phyloP scores from a whole-genome alignment of 2,888 invertebrate genomes.

The Torymus aiolomorphi region DNA sequence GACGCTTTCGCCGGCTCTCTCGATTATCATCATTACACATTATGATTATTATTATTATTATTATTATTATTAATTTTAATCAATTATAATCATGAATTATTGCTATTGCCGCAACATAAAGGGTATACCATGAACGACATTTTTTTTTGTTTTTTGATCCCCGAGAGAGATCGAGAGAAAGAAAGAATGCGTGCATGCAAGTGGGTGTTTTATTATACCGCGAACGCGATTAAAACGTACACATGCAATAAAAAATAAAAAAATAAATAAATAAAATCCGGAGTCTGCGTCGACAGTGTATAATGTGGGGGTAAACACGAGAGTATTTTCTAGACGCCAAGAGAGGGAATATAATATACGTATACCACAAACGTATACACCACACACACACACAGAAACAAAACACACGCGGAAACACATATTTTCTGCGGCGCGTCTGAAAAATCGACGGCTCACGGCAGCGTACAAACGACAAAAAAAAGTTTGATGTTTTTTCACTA shows the following conservation, averaged over 20 bases:
- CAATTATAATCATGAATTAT: conserved; percentile 29
- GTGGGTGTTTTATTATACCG: conserved; percentile 41
- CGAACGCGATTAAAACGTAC: conserved; percentile 28
- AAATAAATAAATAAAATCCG: conserved; percentile 4
- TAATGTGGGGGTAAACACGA: not conserved
- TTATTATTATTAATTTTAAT: conserved; percentile 6
- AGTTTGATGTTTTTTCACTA: conserved; percentile 60
- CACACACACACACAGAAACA: no score
- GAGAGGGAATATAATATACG: no score
- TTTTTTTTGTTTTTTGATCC: conserved; percentile 5
- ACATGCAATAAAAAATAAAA: conserved; percentile 30
- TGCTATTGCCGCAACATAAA: conserved; percentile 37
- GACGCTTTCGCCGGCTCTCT: conserved; percentile 24
- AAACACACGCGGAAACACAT: not conserved
- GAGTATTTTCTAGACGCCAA: no score
- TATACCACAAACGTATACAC: no score
- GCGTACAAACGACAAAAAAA: conserved; percentile 58
- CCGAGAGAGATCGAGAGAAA: no score
- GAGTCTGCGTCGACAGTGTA: not conserved
- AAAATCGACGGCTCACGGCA: conserved; percentile 62
- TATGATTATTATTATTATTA: conserved; percentile 27
- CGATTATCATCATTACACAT: conserved; percentile 32
- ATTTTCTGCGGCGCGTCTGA: conserved; percentile 40
- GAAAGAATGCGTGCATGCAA: conserved; percentile 12
- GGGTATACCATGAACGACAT: not conserved